Evolutionary conservation across 2,888 invertebrate species (phyloP).

Genomic region (Lapara coniferarum): DNA sequence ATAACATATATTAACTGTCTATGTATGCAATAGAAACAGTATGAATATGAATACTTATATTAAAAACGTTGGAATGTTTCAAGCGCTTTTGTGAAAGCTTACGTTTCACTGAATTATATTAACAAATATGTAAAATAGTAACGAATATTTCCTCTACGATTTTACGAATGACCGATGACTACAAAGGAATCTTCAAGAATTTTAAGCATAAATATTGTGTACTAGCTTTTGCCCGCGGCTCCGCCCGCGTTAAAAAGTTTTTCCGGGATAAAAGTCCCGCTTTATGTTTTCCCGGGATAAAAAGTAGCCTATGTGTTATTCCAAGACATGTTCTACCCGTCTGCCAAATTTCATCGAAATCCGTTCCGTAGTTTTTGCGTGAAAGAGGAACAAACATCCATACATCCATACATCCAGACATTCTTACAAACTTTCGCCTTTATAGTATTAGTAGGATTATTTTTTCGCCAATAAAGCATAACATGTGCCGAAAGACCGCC

Average conservation of each 20-base stretch:
- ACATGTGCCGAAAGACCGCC: background rate
- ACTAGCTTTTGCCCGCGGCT: no score
- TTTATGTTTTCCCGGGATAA: no score
- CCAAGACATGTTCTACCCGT: no score
- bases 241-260: no score
- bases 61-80: background rate
- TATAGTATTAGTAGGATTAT: no score
- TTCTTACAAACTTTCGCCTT: no score
- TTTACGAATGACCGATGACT: conserved; percentile 16
- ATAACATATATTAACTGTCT: conserved; percentile 19
- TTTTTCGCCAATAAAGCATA: background rate
- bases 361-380: no score
- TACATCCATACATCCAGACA: no score
- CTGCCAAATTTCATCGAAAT: no score
- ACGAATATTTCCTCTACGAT: background rate
- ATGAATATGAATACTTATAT: conserved; percentile 9
- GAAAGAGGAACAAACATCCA: no score
- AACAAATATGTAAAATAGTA: conserved; percentile 11
- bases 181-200: conserved; percentile 33
- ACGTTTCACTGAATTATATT: conserved; percentile 8
- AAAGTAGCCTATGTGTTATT: no score
- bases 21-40: conserved; percentile 2
- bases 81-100: conserved; percentile 20
- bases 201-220: background rate
- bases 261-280: no score